phyloP scores from a whole-genome alignment of 2,113 vertebrate genomes.

The Andinoacara biseriatus region DNA sequence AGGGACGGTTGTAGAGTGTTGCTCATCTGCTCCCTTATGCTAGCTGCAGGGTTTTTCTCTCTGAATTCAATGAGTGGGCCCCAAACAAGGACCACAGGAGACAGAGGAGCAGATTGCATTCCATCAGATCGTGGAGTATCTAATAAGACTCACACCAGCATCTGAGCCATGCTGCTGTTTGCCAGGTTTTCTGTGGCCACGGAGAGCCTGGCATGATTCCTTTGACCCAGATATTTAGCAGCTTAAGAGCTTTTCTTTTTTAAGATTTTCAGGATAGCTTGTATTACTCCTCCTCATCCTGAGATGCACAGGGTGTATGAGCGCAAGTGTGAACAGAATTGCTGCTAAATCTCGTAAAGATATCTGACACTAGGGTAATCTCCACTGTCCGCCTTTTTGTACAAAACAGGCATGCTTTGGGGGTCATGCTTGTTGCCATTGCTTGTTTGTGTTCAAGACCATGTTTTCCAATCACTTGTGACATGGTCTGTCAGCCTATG shows the following conservation, averaged over 20 bases:
- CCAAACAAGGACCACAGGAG: conserved; percentile 55
- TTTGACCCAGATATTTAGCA: conserved; percentile 76
- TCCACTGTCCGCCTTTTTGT: conserved; percentile 33
- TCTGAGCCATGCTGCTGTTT: conserved; percentile 49
- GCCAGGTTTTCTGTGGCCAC: conserved; percentile 64
- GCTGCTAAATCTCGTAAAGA: conserved; percentile 32
- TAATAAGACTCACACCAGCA: conserved; percentile 58
- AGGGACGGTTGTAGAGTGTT: conserved; percentile 26
- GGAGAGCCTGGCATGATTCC: conserved; percentile 49
- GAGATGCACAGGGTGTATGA: conserved; percentile 12
- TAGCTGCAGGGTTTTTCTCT: conserved; percentile 35
- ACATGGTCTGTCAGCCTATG: conserved; percentile 32
- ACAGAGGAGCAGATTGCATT: conserved; percentile 66
- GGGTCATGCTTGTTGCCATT: conserved; percentile 22
- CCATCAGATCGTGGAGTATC: conserved; percentile 63
- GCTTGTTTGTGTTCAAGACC: conserved; percentile 37
- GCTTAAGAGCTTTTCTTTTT: conserved; percentile 49
- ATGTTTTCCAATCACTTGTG: conserved; percentile 56
- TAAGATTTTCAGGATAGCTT: conserved; percentile 56
- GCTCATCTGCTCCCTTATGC: conserved; percentile 59
- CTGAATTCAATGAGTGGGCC: conserved; percentile 34
- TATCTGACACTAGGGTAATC: conserved; percentile 37
- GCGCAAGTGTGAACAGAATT: conserved; percentile 3
- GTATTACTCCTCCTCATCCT: conserved; percentile 1
- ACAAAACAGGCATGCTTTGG: background rate